These are phyloP conservation scores for Microtus richardsoni DNA, from an alignment of 2,113 vertebrate species.

Conservation along the genomic window DNA sequence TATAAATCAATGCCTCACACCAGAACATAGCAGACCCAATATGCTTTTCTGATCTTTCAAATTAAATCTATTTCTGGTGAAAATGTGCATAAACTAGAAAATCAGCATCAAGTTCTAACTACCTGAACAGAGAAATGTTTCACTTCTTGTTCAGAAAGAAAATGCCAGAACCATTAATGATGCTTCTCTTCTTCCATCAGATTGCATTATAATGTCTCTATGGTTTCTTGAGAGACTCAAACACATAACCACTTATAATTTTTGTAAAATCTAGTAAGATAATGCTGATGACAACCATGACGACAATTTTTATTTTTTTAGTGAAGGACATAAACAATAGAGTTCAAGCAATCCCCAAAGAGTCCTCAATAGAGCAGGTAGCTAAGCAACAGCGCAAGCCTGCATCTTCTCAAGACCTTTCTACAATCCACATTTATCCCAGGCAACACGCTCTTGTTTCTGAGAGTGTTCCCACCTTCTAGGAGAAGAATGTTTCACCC, in stretches of 20 bases:
- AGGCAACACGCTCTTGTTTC: background rate
- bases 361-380: background rate
- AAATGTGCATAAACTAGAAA: slow-evolving; percentile 11
- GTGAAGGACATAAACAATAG: background rate
- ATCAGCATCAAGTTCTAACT: background rate
- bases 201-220: background rate
- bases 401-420: background rate
- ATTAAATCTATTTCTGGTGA: slow-evolving; percentile 18
- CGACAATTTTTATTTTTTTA: background rate
- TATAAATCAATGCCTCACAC: background rate
- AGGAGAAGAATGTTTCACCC: background rate
- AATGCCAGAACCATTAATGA: background rate
- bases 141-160: slow-evolving; percentile 15
- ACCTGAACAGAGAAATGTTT: slow-evolving; percentile 29
- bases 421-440: background rate
- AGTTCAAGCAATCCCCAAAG: background rate
- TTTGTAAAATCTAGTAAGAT: background rate
- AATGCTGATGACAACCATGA: background rate
- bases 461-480: background rate
- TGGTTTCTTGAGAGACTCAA: background rate
- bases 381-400: background rate
- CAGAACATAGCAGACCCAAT: background rate
- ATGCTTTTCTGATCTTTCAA: background rate
- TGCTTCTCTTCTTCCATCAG: background rate
- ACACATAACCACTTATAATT: background rate